Base-by-base conservation (phyloP, 2,797 vertebrate species). In the Oophaga sylvatica region DNA sequence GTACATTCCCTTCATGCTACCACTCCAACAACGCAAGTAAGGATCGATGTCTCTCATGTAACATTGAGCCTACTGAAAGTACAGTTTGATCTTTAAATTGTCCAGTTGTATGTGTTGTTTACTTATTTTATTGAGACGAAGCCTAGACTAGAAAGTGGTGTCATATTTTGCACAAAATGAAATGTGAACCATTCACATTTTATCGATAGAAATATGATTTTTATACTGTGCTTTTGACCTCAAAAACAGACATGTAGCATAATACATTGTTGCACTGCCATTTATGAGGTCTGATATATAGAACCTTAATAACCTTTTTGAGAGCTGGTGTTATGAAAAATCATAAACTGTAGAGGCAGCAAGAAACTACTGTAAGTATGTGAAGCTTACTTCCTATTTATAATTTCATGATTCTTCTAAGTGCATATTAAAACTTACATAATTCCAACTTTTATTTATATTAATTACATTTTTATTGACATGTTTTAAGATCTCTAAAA, bases 161-260 rank as follows among this genome's bases (percentile, higher is more conserved):
- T 84, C 70, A 84, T 76, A 63, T 76, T 76, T 84, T 84, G 70
- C 70, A 62, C 68, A 84, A 84, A 84, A 84, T 75, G 57, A 76
- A 76, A 84, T 84, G 70, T 84, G 82, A 75, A 75, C 82, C 68
- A 26, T 62, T 84, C 57, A 84, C 16, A 22, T 84, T 84, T 84
- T 76, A 84, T 84, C 35, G 82, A 75, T 84, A 84, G 31, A 76
- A 63, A 75, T 68, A 75, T 84, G 57, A 84, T 75, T 84, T 75
- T 84, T 84, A 84, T 84, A 75, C 15, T 12, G 35, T 75, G 70
- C 31, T 75, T 75, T 84, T 84, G 82, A 75, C 70, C 82, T 84
- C 26, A 75, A n/a, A 83, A 75, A 71, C 31, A 84, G 57, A 59
- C 35, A 71, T 63, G 70, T 62, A 70, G 70, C 82, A 84, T 59